Evolutionary conservation across 1,140 invertebrate species (phyloP).

Genomic region (Agrypnia vestita): DNA sequence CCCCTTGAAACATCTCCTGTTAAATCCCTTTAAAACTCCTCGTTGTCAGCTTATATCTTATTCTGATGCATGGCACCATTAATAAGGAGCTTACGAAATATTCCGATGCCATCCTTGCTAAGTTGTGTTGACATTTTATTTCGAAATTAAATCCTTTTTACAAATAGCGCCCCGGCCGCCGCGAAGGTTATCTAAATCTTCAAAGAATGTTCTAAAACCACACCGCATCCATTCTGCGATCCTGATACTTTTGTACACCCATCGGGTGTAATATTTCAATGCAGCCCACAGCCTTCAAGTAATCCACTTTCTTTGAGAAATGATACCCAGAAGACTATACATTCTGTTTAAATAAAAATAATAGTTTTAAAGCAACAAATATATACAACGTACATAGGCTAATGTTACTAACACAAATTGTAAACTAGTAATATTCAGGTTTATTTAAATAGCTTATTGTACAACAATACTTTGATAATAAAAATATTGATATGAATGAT

Average conservation of each 20-base stretch:
- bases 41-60: slow-evolving; percentile 53
- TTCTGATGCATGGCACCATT: slow-evolving; percentile 56
- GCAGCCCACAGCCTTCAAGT: not conserved
- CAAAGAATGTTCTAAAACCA: slow-evolving; percentile 18
- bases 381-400: no score
- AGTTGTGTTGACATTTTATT: slow-evolving; percentile 56
- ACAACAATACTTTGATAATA: no score
- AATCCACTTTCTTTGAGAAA: not conserved
- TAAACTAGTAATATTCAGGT: no score
- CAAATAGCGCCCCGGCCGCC: slow-evolving; percentile 33
- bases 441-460: no score
- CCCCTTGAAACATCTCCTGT: slow-evolving; percentile 3
- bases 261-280: slow-evolving; percentile 16
- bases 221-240: slow-evolving; percentile 1
- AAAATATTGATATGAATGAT: no score
- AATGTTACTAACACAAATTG: no score
- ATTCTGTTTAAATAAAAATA: no score
- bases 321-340: no score
- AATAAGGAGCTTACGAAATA: slow-evolving; percentile 55
- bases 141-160: slow-evolving; percentile 54
- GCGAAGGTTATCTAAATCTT: not conserved
- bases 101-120: slow-evolving; percentile 49
- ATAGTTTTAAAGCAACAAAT: no score
- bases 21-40: slow-evolving; percentile 41
- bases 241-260: slow-evolving; percentile 14